Percentiles rank a stretch among this genome's conserved stretches.
Conservation (phyloP, 1,140 invertebrate species). For the Aradophagus sp. region DNA sequence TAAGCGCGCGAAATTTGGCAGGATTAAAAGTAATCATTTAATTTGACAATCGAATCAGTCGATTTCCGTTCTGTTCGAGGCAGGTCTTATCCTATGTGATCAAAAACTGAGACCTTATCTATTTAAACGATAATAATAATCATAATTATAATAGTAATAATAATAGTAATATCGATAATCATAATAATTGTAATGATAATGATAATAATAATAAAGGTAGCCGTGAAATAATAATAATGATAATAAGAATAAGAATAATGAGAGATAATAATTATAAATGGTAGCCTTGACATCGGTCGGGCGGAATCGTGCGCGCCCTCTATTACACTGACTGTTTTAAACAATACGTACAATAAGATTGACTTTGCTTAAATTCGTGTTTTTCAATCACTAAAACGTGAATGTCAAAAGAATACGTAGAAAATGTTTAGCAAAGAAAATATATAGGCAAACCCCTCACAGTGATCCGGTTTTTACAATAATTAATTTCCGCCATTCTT, state of each 20-base stretch:
- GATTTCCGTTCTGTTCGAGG: constrained; percentile 56
- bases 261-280: constrained; percentile 68
- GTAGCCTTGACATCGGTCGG: constrained; percentile 63
- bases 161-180: constrained; percentile 69
- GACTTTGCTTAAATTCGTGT: constrained; percentile 36
- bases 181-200: constrained; percentile 61
- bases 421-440: constrained; percentile 51
- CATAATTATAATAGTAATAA: constrained; percentile 64
- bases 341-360: constrained; percentile 45
- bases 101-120: constrained; percentile 69
- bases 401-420: constrained; percentile 53
- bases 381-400: constrained; percentile 63
- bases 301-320: constrained; percentile 36
- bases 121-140: constrained; percentile 70
- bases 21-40: too few species aligned
- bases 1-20: too few species aligned
- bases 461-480: constrained; percentile 8
- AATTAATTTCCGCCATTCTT: too few species aligned
- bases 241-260: constrained; percentile 62
- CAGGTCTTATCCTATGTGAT: constrained; percentile 67
- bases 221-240: constrained; percentile 63
- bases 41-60: constrained; percentile 1
- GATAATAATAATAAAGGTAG: constrained; percentile 69
- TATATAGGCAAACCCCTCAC: constrained; percentile 35
- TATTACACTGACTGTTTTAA: constrained; percentile 38